Conservation (phyloP, 2,113 vertebrate species). For the Alexandromys fortis region DNA sequence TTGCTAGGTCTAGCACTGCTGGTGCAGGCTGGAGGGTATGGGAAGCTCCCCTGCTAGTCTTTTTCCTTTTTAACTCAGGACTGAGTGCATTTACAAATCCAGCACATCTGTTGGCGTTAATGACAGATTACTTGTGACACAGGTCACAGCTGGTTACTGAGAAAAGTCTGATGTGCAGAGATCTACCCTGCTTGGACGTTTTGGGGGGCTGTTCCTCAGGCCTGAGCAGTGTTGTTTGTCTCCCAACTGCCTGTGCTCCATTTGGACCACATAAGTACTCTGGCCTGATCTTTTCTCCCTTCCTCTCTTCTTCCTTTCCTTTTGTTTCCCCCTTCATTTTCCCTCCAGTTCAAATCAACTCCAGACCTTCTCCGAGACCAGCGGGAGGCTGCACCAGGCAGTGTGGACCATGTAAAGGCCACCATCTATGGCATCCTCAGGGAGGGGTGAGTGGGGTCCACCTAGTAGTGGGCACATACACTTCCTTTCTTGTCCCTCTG, state of each 20-base stretch:
- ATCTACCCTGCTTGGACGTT: no score
- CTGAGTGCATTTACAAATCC: not conserved
- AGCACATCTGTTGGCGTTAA: not conserved
- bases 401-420: conserved; percentile 87
- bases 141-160: not conserved
- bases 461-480: rapidly evolving
- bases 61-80: not conserved
- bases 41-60: not conserved
- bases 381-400: conserved; percentile 86
- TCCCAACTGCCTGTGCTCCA: not conserved
- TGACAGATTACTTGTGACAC: not conserved
- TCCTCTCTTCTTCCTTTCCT: not conserved
- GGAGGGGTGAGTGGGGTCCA: conserved; percentile 88
- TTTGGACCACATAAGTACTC: not conserved
- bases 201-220: not conserved
- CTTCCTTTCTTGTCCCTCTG: not conserved
- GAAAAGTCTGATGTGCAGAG: not conserved
- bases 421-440: conserved; percentile 91
- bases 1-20: not conserved
- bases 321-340: conserved; percentile 15
- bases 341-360: conserved; percentile 90
- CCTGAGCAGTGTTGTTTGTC: not conserved
- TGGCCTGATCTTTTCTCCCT: not conserved
- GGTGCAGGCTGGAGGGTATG: rapidly evolving
- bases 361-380: conserved; percentile 96